phyloP scores from a whole-genome alignment of 2,797 vertebrate species.

The Arnoldichthys spilopterus region DNA sequence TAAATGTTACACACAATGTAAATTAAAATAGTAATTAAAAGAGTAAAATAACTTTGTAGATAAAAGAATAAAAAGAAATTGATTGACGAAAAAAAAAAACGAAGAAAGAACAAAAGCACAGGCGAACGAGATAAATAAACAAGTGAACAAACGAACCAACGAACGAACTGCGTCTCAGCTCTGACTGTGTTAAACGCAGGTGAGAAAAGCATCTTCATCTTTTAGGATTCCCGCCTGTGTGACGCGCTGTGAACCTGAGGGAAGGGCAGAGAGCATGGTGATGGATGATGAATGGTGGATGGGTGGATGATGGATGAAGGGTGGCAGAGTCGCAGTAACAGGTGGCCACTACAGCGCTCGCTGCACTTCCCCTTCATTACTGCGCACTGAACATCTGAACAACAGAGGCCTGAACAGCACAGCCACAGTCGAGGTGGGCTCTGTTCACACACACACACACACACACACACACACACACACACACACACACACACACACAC shows the following conservation, averaged over 20 bases:
- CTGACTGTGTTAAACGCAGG: too few relatives aligned
- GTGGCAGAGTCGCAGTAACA: background rate
- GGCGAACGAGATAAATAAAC: background rate
- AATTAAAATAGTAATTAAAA: background rate
- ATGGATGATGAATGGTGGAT: conserved; percentile 6
- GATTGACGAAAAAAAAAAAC: conserved; percentile 21
- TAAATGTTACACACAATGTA: too few relatives aligned
- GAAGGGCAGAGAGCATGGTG: background rate
- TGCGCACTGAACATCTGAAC: too few relatives aligned
- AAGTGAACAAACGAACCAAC: background rate
- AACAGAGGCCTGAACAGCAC: too few relatives aligned
- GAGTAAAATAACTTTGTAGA: background rate
- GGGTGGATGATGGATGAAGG: background rate
- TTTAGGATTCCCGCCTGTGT: too few relatives aligned
- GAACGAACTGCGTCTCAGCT: background rate
- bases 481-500: too few relatives aligned
- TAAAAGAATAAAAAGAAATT: conserved; percentile 36
- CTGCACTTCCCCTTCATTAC: too few relatives aligned
- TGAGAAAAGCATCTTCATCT: background rate
- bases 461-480: too few relatives aligned
- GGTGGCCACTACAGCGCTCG: too few relatives aligned
- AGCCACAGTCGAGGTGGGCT: too few relatives aligned
- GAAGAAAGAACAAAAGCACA: background rate
- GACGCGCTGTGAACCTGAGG: background rate
- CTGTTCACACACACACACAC: too few relatives aligned